Evolutionary conservation across 2,888 invertebrate genomes (phyloP).

Genomic region (Drosophila anceps): DNA sequence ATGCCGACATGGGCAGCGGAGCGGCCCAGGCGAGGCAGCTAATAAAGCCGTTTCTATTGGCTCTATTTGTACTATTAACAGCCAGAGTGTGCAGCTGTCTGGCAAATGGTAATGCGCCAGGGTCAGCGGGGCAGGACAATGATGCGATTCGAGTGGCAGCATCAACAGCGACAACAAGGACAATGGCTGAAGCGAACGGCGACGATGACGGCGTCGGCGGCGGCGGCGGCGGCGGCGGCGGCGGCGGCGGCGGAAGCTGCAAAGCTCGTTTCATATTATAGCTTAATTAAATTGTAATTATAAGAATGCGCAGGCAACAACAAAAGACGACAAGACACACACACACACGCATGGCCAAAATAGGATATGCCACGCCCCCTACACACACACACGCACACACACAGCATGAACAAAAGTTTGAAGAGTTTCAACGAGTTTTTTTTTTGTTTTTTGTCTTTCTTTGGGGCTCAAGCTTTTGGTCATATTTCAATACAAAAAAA

Average conservation of each 20-base stretch:
- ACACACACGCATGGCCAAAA: slow-evolving; percentile 17
- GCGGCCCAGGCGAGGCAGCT: slow-evolving; percentile 42
- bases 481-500: slow-evolving; percentile 29
- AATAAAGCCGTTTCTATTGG: slow-evolving; percentile 71
- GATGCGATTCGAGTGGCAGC: slow-evolving; percentile 8
- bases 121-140: neutral
- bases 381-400: slow-evolving; percentile 11
- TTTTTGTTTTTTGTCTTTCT: neutral
- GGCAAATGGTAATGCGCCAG: slow-evolving; percentile 16
- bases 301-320: slow-evolving; percentile 40
- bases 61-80: slow-evolving; percentile 65
- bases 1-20: slow-evolving; percentile 70
- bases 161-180: slow-evolving; percentile 25
- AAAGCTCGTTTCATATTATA: slow-evolving; percentile 62
- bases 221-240: slow-evolving; percentile 4
- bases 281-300: slow-evolving; percentile 73
- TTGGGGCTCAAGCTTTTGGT: slow-evolving; percentile 9
- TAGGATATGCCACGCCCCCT: slow-evolving; percentile 7
- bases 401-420: neutral
- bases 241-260: slow-evolving; percentile 16
- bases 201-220: no score
- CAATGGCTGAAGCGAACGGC: slow-evolving; percentile 4
- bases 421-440: slow-evolving; percentile 6
- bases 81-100: slow-evolving; percentile 18
- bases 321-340: slow-evolving; percentile 18